A percentile compares a stretch with the other conserved stretches of the same genome.
Conservation (phyloP, 2,113 vertebrate species). For the Oreocharis arfaki region DNA sequence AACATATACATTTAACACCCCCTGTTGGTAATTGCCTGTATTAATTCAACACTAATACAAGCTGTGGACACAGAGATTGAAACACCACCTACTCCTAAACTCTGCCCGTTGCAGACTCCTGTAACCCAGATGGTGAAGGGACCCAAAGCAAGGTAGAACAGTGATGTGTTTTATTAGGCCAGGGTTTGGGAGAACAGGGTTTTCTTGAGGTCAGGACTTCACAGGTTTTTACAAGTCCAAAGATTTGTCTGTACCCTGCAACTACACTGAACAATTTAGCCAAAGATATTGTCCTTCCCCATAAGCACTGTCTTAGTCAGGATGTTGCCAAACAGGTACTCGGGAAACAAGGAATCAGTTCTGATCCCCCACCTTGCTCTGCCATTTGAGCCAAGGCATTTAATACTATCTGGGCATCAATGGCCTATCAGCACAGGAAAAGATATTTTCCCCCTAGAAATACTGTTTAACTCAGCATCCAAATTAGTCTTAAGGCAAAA, state of each 20-base stretch:
- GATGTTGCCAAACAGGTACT: background rate
- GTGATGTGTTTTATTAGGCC: background rate
- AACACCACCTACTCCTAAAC: background rate
- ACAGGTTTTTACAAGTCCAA: background rate
- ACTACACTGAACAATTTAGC: accelerated
- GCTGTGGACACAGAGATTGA: background rate
- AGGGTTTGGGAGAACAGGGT: background rate
- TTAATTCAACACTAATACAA: background rate
- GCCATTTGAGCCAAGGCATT: background rate
- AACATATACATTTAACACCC: background rate
- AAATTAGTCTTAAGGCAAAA: background rate
- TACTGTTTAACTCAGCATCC: background rate
- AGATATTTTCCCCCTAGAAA: background rate
- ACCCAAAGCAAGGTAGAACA: background rate
- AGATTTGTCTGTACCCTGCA: background rate
- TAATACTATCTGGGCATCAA: background rate
- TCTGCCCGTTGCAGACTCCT: background rate
- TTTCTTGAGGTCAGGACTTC: background rate
- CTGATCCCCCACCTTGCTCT: background rate
- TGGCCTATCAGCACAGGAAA: background rate
- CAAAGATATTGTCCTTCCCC: background rate
- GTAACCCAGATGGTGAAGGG: background rate
- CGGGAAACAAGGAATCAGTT: accelerated
- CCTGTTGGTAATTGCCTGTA: background rate
- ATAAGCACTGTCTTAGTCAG: background rate